Base-by-base conservation (phyloP, 2,888 invertebrate genomes). In the Caenorhabditis doughertyi region DNA sequence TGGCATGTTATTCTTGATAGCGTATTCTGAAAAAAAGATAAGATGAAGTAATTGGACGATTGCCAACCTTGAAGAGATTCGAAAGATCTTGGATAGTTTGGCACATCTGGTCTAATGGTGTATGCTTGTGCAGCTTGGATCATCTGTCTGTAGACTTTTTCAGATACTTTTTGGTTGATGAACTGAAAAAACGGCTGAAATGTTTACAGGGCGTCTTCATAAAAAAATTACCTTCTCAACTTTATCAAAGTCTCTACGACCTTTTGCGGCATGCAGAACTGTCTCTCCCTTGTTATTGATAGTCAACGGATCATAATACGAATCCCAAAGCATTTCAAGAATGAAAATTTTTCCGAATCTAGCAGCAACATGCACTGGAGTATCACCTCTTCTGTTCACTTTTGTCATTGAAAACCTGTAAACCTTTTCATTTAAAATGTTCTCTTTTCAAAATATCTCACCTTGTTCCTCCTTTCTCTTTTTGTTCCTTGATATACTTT, bases 361-460 rank as follows among this genome's bases (percentile, higher is more conserved):
- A 49, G 65, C 74, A 13, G 74, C 74, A 5, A 65, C 74, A 44
- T 65, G 74, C 0, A 67, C 65, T 0, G 74, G 74, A 1, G 65
- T 65, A 8, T 74, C 74, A 9, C 65, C 56, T 25, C 49, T 32
- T 27, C 47, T 13, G 13, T 56, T 65, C 35, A 67, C n/a, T 25
- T 35, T 32, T 18, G 32, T 32, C 35, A 53, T 65, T 11, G 58
- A 65, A 39, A 65, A 74, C 4, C 74, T 74, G 16, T 23, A 64
- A 42, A 4, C 9, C 1, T n/a, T n/a, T n/a, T n/a, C n/a, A n/a
- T n/a, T n/a, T n/a, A n/a, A n/a, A 27, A 27, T 13, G 47, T 9
- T 32, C 49, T 49, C 29, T 49, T 23, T 27, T 25, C 21, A 23
- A 1, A 29, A 21, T 18, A 4, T 7, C 47, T 39, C 4, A 65